A percentile compares a stretch with the other conserved stretches of the same genome.
These are phyloP conservation scores for Halcyon chelicuti DNA, from an alignment of 2,797 vertebrate species.

Conservation along the genomic window DNA sequence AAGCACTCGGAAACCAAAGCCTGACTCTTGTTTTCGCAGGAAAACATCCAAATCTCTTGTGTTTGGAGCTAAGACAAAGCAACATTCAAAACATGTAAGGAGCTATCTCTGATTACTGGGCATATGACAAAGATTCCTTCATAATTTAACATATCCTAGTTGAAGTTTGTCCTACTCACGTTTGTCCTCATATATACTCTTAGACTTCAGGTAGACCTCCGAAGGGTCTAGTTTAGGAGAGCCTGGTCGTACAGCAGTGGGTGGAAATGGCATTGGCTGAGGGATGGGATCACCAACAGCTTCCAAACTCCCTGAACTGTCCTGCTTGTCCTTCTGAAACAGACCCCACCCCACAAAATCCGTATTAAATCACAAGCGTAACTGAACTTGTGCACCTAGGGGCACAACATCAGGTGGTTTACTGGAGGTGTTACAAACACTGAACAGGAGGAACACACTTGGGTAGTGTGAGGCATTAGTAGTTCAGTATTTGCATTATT, in stretches of 20 bases:
- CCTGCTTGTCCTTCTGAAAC: conserved; percentile 86
- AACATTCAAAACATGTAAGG: neutral
- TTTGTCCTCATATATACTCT: conserved; percentile 91
- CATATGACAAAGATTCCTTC: neutral
- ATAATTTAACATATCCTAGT: neutral
- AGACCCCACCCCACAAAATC: neutral
- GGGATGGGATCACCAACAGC: conserved; percentile 77
- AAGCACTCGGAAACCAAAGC: conserved; percentile 96
- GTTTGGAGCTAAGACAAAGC: conserved; percentile 85
- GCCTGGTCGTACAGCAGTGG: conserved; percentile 81
- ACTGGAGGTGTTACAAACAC: neutral
- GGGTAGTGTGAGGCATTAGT: rapidly evolving
- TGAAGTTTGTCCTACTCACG: conserved; percentile 83
- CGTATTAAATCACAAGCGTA: neutral
- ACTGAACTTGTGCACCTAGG: too few relatives aligned
- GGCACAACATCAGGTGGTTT: neutral
- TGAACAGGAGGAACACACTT: neutral
- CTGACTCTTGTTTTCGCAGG: conserved; percentile 96
- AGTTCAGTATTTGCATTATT: neutral
- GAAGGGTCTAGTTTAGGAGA: conserved; percentile 95
- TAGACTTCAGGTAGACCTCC: conserved; percentile 96
- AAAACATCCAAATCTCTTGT: conserved; percentile 97
- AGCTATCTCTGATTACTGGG: neutral
- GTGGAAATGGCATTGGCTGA: conserved; percentile 86
- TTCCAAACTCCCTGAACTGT: conserved; percentile 85